phyloP scores from a whole-genome alignment of 2,797 vertebrate genomes.

The Apodemus agrarius region DNA sequence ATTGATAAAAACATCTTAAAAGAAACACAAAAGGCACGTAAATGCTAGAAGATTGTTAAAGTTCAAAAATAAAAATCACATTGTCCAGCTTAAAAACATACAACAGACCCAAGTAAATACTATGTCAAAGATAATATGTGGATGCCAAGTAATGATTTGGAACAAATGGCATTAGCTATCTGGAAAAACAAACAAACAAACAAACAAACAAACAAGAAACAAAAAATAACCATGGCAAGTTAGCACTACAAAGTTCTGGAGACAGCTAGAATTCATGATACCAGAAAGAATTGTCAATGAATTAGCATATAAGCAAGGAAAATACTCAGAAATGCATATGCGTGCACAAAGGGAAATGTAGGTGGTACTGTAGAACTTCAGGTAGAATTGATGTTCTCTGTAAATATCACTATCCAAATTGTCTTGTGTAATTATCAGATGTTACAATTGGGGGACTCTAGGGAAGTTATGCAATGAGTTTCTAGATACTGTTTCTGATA shows the following conservation, averaged over 20 bases:
- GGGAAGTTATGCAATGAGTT: not conserved
- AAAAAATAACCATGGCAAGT: not conserved
- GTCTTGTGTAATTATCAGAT: not conserved
- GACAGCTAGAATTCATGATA: not conserved
- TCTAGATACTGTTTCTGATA: slow-evolving; percentile 31
- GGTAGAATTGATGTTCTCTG: not conserved
- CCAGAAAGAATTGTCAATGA: not conserved
- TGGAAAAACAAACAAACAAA: no score
- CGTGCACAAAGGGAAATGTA: not conserved
- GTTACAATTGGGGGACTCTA: not conserved
- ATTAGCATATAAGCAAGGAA: not conserved
- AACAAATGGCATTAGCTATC: not conserved
- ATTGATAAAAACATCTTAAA: not conserved
- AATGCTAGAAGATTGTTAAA: not conserved
- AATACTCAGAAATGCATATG: not conserved
- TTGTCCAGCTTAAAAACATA: not conserved
- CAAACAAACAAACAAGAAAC: no score
- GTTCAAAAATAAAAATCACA: not conserved
- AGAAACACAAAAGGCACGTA: not conserved
- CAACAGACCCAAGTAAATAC: not conserved
- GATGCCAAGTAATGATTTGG: not conserved
- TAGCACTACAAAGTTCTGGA: not conserved
- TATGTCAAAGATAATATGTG: not conserved
- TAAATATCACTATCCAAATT: not conserved
- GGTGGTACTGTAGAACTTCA: not conserved